These are phyloP conservation scores for Ochropacha duplaris DNA, from an alignment of 2,888 invertebrate species.

Conservation along the genomic window DNA sequence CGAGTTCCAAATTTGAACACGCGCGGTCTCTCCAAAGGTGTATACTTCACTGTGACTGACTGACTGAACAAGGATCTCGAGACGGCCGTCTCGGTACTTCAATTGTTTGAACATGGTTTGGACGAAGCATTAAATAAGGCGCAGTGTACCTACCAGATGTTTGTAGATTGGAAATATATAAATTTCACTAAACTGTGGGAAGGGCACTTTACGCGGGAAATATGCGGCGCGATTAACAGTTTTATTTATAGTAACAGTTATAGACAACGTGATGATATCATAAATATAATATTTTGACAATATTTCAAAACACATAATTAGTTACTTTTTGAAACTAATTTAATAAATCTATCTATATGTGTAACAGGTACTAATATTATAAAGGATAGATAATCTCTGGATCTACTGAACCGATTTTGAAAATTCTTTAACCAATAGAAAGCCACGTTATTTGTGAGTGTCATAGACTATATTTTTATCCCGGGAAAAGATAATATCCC, in stretches of 20 bases:
- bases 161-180: slow-evolving; percentile 23
- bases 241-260: background rate
- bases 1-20: slow-evolving; percentile 30
- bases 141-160: slow-evolving; percentile 4
- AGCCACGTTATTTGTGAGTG: no score
- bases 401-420: no score
- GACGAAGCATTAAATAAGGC: background rate
- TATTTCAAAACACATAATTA: no score
- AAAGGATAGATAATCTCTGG: no score
- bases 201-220: slow-evolving; percentile 19
- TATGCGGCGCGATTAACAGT: slow-evolving; percentile 5
- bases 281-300: no score
- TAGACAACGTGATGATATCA: no score
- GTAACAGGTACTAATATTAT: no score
- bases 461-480: no score
- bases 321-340: no score
- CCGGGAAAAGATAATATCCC: no score
- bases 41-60: slow-evolving; percentile 41
- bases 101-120: slow-evolving; percentile 6
- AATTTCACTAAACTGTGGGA: slow-evolving; percentile 19
- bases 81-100: slow-evolving; percentile 21
- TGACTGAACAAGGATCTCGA: slow-evolving; percentile 6
- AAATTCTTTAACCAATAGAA: no score
- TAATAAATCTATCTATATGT: no score
- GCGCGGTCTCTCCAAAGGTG: slow-evolving; percentile 42